These are phyloP conservation scores for Gymnoscelis rufifasciata DNA, from an alignment of 2,888 invertebrate genomes.

Conservation along the genomic window DNA sequence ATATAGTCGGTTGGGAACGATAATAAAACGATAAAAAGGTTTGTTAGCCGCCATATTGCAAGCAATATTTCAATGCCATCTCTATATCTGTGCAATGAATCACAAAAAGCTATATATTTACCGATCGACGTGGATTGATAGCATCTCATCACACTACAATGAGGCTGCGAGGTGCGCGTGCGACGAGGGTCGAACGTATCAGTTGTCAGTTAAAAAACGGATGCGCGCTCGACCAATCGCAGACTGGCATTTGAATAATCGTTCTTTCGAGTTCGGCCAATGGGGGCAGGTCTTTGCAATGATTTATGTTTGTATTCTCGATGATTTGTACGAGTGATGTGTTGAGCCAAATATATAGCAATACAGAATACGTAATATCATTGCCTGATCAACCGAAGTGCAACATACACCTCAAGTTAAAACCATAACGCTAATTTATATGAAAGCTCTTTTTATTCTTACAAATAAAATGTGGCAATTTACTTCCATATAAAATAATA, in stretches of 20 bases:
- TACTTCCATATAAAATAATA: background rate
- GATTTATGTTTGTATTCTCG: conserved; percentile 73
- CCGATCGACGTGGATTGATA: conserved; percentile 39
- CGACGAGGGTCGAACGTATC: conserved; percentile 76
- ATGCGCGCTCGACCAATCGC: conserved; percentile 57
- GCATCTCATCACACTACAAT: conserved; percentile 48
- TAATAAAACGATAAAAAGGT: conserved; percentile 19
- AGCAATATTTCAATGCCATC: conserved; percentile 31
- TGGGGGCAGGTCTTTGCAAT: conserved; percentile 65
- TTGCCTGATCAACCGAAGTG: background rate
- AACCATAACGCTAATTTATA: too few relatives aligned
- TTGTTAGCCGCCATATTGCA: conserved; percentile 30
- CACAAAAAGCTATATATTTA: conserved; percentile 43
- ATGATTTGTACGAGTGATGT: conserved; percentile 67
- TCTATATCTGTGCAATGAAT: conserved; percentile 31
- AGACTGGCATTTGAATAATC: conserved; percentile 72
- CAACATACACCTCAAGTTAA: background rate
- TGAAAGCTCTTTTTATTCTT: background rate
- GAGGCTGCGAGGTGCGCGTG: conserved; percentile 66
- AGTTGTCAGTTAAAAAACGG: conserved; percentile 70
- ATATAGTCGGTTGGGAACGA: conserved; percentile 16
- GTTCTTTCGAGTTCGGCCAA: conserved; percentile 68
- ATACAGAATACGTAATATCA: conserved; percentile 5
- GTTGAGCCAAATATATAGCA: conserved; percentile 62
- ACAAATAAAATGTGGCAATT: background rate